Evolutionary conservation across 1,140 invertebrate species (phyloP).

Genomic region (Drosophila bipectinata): DNA sequence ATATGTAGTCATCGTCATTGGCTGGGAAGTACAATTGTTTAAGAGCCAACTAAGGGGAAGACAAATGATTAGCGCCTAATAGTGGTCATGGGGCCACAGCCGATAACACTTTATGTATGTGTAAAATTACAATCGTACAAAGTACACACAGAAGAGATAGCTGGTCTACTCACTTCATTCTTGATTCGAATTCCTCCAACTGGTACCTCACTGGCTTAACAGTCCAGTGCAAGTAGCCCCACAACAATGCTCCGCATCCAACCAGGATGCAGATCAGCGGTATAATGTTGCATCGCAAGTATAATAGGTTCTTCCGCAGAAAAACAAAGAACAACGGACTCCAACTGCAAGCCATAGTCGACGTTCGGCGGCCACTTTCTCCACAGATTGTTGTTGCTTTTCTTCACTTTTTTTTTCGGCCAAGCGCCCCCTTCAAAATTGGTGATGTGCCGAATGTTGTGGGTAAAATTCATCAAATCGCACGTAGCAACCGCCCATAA

Average conservation of each 20-base stretch:
- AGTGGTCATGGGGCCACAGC: slow-evolving; percentile 6
- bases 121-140: not conserved
- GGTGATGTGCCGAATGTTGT: slow-evolving; percentile 11
- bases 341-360: slow-evolving; percentile 49
- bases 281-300: slow-evolving; percentile 29
- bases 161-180: slow-evolving; percentile 52
- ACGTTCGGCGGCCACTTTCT: not conserved
- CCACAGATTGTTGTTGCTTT: not conserved
- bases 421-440: slow-evolving; percentile 4
- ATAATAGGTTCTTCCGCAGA: slow-evolving; percentile 55
- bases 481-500: not conserved
- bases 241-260: slow-evolving; percentile 6
- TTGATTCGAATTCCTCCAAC: slow-evolving; percentile 37
- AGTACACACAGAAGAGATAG: not conserved
- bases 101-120: not conserved
- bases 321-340: slow-evolving; percentile 59
- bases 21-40: slow-evolving; percentile 49
- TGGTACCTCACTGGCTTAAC: not conserved
- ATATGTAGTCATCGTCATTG: slow-evolving; percentile 69
- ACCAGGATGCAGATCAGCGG: slow-evolving; percentile 19
- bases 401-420: not conserved
- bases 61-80: not conserved
- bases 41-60: slow-evolving; percentile 24
- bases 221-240: slow-evolving; percentile 48
- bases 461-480: slow-evolving; percentile 14